Evolutionary conservation across 2,888 invertebrate genomes (phyloP).

Genomic region (Limenitis camilla): DNA sequence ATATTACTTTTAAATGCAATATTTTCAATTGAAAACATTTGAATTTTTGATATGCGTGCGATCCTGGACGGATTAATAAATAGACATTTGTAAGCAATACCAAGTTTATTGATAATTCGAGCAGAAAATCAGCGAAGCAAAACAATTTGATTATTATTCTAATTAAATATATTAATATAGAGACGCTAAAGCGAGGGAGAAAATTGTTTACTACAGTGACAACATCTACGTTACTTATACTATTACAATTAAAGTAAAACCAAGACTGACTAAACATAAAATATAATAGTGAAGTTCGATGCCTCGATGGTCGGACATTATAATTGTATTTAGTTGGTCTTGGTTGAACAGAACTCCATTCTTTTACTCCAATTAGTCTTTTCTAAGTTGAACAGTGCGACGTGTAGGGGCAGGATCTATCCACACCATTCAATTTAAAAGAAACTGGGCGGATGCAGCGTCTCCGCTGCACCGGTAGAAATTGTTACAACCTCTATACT

Average conservation of each 20-base stretch:
- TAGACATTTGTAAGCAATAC: conserved; percentile 53
- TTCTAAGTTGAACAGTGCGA: conserved; percentile 74
- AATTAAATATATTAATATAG: conserved; percentile 28
- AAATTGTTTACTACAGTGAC: conserved; percentile 32
- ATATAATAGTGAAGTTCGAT: conserved; percentile 45
- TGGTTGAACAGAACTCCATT: conserved; percentile 75
- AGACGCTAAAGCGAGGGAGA: conserved; percentile 36
- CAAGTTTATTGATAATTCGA: conserved; percentile 58
- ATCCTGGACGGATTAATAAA: neutral
- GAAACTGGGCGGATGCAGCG: conserved; percentile 69
- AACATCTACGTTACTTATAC: conserved; percentile 32
- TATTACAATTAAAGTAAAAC: conserved; percentile 52
- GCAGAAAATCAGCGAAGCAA: conserved; percentile 56
- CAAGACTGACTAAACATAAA: conserved; percentile 75
- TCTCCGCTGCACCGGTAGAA: conserved; percentile 66
- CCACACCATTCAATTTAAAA: conserved; percentile 74
- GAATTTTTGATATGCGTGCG: too few species aligned
- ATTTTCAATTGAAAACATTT: too few species aligned
- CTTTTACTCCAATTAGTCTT: conserved; percentile 71
- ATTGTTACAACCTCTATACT: conserved; percentile 90
- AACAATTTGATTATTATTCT: conserved; percentile 29
- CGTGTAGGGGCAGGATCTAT: conserved; percentile 58
- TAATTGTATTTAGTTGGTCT: conserved; percentile 71
- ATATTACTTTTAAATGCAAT: too few species aligned
- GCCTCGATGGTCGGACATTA: conserved; percentile 47